Conservation (phyloP, 2,113 vertebrate genomes). For the Drymodes brunneopygia region DNA sequence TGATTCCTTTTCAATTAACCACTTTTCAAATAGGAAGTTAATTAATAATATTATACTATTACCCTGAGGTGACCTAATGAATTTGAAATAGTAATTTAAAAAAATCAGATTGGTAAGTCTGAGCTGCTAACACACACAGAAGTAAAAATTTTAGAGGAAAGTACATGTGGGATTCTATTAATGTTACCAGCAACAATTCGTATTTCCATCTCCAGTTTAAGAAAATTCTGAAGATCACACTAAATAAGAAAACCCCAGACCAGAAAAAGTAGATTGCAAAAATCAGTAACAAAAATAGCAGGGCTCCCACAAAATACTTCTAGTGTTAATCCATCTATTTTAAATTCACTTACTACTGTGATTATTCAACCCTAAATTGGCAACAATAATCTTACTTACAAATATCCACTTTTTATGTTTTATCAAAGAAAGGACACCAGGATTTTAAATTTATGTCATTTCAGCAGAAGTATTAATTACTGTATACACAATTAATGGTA, state of each 20-base stretch:
- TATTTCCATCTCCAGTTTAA: not conserved
- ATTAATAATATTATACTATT: not conserved
- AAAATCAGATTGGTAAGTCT: not conserved
- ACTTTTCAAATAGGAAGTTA: not conserved
- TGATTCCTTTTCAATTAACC: not conserved
- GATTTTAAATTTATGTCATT: not conserved
- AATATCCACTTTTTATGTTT: not conserved
- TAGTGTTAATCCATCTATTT: not conserved
- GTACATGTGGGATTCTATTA: not conserved
- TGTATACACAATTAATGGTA: not conserved
- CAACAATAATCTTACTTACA: not conserved
- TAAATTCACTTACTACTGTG: not conserved
- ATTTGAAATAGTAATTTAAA: not conserved
- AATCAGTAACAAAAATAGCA: not conserved
- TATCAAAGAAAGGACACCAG: not conserved
- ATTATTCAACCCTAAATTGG: not conserved
- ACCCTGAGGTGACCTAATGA: not conserved
- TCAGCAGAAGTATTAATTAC: not conserved
- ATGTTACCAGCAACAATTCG: not conserved
- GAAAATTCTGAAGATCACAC: not conserved
- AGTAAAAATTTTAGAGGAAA: not conserved
- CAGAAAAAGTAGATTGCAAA: not conserved
- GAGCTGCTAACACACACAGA: not conserved
- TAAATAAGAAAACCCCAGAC: not conserved
- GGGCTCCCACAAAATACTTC: not conserved